Base-by-base conservation (phyloP, 2,797 vertebrate genomes). In the Antennarius maculatus region DNA sequence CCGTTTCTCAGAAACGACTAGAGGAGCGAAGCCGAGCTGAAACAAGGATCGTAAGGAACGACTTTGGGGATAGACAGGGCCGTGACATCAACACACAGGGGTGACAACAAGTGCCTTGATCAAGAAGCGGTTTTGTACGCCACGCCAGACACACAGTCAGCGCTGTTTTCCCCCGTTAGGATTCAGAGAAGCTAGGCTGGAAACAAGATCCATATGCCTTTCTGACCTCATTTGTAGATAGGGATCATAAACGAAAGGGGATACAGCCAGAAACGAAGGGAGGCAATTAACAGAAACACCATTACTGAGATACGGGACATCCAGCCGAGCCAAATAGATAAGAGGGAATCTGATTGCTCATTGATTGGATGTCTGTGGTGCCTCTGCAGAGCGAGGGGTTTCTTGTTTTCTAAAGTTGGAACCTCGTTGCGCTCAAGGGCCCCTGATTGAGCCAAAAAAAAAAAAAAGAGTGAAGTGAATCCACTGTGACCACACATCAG, bases 211-310 rank as follows among this genome's bases (percentile, higher is more conserved):
- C 83, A 68, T 80, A 68, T 80, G 86, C 68, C 73, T 87, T 76
- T 67, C 74, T 86, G 84, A 89, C 87, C 86, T 87, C 85, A 83
- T 87, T 71, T 85, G 56, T 71, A 79, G 90, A 92, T 91, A 88
- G 71, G 62, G 81, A 90, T 91, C 87, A 66, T 57, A 79, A 77
- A 68, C 11, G 56, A 86, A 86, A 88, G 72, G 50, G 69, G 80
- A 84, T 84, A 74, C 71, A 56, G 74, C 77, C 78, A 73, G 69
- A 83, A 39, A 76, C 50, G 72, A 83, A 69, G 70, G 70, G 67
- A 81, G 78, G 81, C 79, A 87, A 86, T 90, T 86, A 88, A 80
- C 79, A 52, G 74, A 74, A 85, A 86, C 86, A 86, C 84, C 79
- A 84, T 85, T 83, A 80, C 76, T 17, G 45, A 77, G 77, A 84